A percentile compares a stretch with the other conserved stretches of the same genome.
Conservation (phyloP, 37 sponge, comb jelly and placozoan species). For the Petrosia ficiformis region DNA sequence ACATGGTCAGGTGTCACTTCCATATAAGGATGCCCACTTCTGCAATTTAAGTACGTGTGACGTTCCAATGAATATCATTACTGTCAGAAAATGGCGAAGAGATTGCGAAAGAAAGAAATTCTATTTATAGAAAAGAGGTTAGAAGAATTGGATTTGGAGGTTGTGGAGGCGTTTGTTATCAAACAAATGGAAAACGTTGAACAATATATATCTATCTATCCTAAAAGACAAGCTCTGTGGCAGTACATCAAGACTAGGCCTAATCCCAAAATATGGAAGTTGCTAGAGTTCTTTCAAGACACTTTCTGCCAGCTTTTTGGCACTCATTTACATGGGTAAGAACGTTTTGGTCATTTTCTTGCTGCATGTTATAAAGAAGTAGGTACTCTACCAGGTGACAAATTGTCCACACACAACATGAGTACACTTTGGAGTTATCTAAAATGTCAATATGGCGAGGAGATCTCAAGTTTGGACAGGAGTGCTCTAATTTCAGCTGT, state of each 20-base stretch:
- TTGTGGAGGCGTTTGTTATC: background rate
- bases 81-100: background rate
- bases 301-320: background rate
- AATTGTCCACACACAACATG: background rate
- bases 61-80: no score
- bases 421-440: background rate
- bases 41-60: no score
- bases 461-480: no score
- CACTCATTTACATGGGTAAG: background rate
- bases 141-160: background rate
- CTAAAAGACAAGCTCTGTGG: background rate
- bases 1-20: no score
- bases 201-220: background rate
- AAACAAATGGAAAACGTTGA: background rate
- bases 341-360: constrained; percentile 3
- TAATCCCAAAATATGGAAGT: background rate
- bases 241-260: background rate
- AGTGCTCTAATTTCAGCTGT: no score
- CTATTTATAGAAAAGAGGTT: background rate
- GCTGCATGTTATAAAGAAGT: background rate
- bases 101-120: background rate
- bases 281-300: background rate
- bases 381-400: background rate
- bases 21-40: no score
- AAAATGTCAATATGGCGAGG: no score